Conservation (phyloP, 2,888 invertebrate genomes). For the Rhamphomyia laevipes region DNA sequence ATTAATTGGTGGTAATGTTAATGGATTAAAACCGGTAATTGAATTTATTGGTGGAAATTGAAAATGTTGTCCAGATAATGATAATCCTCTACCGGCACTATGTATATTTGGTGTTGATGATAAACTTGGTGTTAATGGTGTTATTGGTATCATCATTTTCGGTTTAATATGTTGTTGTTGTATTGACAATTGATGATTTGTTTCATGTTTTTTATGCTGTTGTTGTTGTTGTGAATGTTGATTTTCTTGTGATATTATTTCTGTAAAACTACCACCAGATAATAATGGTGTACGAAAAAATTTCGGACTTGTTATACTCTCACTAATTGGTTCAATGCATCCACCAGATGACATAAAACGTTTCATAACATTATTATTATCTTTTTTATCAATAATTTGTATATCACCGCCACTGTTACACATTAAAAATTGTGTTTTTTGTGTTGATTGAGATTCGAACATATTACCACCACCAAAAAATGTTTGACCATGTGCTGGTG, state of each 20-base stretch:
- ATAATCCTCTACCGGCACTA: constrained; percentile 14
- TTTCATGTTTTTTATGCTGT: background rate
- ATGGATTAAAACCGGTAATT: constrained; percentile 57
- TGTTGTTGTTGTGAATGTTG: constrained; percentile 29
- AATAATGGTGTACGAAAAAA: constrained; percentile 72
- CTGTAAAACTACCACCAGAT: constrained; percentile 70
- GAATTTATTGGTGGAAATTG: constrained; percentile 57
- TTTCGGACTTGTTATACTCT: constrained; percentile 50
- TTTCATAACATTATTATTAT: constrained; percentile 49
- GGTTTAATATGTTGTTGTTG: constrained; percentile 23
- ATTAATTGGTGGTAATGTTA: constrained; percentile 49
- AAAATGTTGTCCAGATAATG: constrained; percentile 37
- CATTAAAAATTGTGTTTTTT: constrained; percentile 7
- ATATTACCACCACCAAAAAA: background rate
- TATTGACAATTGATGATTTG: background rate
- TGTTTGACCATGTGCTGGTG: background rate
- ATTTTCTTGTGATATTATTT: constrained; percentile 26
- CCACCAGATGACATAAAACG: constrained; percentile 34
- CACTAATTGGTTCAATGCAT: constrained; percentile 49
- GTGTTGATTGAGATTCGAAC: background rate
- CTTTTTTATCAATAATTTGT: constrained; percentile 15
- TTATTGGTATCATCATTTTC: constrained; percentile 45
- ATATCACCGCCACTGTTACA: constrained; percentile 21
- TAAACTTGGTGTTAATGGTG: constrained; percentile 45
- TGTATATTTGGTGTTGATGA: constrained; percentile 35